phyloP scores from a whole-genome alignment of 2,888 invertebrate species.

The Megamerina dolium region DNA sequence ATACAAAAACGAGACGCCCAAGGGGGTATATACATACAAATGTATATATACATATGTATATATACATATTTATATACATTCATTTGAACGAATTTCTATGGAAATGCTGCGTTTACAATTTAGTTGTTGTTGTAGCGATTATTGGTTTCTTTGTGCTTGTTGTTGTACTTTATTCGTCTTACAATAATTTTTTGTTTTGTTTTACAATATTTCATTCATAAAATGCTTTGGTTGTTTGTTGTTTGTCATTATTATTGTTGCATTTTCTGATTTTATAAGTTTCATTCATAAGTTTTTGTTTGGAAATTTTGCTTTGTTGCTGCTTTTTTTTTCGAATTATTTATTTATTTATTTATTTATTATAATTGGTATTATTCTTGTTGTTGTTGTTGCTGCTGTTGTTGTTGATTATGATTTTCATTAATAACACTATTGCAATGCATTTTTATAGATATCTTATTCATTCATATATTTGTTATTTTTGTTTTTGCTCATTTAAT shows the following conservation, averaged over 20 bases:
- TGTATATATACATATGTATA: too few relatives aligned
- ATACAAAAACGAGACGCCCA: background rate
- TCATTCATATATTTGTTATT: constrained; percentile 2
- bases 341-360: too few relatives aligned
- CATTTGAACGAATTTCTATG: constrained; percentile 22
- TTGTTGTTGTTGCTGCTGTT: too few relatives aligned
- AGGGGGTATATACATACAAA: constrained; percentile 1
- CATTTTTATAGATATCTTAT: background rate
- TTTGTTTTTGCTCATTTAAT: background rate
- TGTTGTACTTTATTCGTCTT: too few relatives aligned
- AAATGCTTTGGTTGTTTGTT: constrained; percentile 12
- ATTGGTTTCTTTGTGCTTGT: too few relatives aligned
- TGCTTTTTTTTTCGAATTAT: background rate
- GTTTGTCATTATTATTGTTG: constrained; percentile 5
- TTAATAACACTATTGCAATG: too few relatives aligned
- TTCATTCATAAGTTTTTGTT: background rate
- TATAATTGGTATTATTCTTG: too few relatives aligned
- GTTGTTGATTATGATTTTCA: too few relatives aligned
- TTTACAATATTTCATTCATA: constrained; percentile 24
- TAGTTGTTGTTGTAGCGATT: too few relatives aligned
- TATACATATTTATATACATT: too few relatives aligned
- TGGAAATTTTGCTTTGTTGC: background rate
- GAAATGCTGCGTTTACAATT: constrained; percentile 27
- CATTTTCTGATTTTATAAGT: too few relatives aligned
- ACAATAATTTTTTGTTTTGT: too few relatives aligned